Conservation (phyloP, 1,140 invertebrate genomes). For the Polypedilum pembai region DNA sequence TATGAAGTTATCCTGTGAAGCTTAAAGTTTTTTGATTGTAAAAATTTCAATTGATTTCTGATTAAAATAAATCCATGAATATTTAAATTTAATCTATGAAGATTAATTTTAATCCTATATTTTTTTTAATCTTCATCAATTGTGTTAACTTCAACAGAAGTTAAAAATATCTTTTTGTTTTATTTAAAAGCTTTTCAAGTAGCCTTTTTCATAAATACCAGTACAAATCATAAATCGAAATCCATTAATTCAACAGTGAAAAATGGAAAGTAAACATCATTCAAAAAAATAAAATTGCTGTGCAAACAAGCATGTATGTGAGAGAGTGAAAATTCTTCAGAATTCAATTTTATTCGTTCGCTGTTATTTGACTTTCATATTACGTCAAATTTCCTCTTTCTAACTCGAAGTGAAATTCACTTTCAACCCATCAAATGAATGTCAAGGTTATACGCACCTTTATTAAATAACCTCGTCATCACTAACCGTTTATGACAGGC, state of each 20-base stretch:
- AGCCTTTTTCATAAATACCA: too few species aligned
- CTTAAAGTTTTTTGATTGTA: too few species aligned
- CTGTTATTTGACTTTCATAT: slow-evolving; percentile 21
- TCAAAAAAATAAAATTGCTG: not conserved
- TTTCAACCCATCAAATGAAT: not conserved
- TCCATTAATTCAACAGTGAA: not conserved
- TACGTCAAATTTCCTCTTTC: not conserved
- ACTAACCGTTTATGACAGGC: not conserved
- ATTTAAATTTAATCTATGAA: too few species aligned
- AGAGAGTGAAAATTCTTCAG: not conserved
- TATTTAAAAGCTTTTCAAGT: too few species aligned
- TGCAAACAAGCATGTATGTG: not conserved
- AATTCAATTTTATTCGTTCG: not conserved
- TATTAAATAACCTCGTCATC: not conserved
- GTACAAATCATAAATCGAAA: not conserved
- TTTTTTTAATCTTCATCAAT: too few species aligned
- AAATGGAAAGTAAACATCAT: not conserved
- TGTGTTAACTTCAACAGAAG: too few species aligned
- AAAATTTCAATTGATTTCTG: too few species aligned
- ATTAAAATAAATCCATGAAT: too few species aligned
- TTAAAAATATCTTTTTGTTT: too few species aligned
- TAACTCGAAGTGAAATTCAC: not conserved
- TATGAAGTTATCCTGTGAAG: too few species aligned
- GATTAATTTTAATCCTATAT: too few species aligned
- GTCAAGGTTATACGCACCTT: slow-evolving; percentile 17